phyloP scores from a whole-genome alignment of 92 coral and sea anemone species.

The Porites cylindrica region DNA sequence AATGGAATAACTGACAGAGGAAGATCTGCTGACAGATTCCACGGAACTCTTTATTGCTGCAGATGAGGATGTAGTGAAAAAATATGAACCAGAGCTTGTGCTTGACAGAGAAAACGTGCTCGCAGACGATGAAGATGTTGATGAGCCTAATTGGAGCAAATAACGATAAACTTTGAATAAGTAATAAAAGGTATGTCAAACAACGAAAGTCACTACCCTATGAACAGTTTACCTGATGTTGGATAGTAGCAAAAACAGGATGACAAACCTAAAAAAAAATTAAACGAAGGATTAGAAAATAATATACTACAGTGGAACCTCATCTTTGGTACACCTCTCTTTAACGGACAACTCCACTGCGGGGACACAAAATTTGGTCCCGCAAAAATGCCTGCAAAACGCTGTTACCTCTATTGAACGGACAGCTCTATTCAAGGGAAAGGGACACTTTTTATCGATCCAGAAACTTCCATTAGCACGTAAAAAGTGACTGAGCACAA shows the following conservation, averaged over 20 bases:
- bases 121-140: not conserved
- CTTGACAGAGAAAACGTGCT: not conserved
- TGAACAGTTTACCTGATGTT: constrained; percentile 5
- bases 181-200: too few relatives aligned
- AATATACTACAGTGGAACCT: not conserved
- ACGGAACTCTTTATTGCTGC: not conserved
- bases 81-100: not conserved
- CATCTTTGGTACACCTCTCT: too few relatives aligned
- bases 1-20: not conserved
- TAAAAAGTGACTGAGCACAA: too few relatives aligned
- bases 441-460: too few relatives aligned
- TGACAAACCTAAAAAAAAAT: not conserved
- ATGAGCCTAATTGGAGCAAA: not conserved
- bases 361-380: too few relatives aligned
- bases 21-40: not conserved
- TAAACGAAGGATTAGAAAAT: not conserved
- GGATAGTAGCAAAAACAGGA: constrained; percentile 23
- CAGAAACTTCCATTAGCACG: too few relatives aligned
- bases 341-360: too few relatives aligned
- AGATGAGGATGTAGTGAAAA: not conserved
- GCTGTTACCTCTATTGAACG: too few relatives aligned
- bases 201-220: too few relatives aligned
- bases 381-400: too few relatives aligned
- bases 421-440: too few relatives aligned
- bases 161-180: not conserved